phyloP scores from a whole-genome alignment of 2,888 invertebrate species.

The Orthosia incerta region DNA sequence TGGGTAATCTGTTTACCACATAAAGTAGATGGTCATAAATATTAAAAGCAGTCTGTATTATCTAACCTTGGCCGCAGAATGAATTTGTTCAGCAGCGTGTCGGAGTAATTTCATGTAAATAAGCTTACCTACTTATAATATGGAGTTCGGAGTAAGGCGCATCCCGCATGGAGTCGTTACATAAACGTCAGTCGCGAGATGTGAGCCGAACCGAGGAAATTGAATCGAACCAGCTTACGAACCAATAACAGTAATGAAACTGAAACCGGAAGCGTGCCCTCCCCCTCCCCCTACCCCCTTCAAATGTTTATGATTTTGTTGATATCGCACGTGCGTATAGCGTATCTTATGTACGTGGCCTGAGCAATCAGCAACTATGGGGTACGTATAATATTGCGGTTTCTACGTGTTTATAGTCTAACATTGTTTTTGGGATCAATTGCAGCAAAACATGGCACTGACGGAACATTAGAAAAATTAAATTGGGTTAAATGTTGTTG shows the following conservation, averaged over 20 bases:
- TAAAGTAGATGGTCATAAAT: conserved; percentile 41
- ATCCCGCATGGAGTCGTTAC: conserved; percentile 61
- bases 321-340: conserved; percentile 45
- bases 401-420: conserved; percentile 1
- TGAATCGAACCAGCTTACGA: conserved; percentile 75
- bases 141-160: conserved; percentile 39
- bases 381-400: conserved; percentile 12
- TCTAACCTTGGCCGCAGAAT: conserved; percentile 32
- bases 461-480: neutral
- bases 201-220: conserved; percentile 73
- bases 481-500: neutral
- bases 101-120: conserved; percentile 61
- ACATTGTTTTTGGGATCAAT: conserved; percentile 16
- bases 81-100: conserved; percentile 47
- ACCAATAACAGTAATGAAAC: conserved; percentile 77
- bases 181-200: conserved; percentile 63
- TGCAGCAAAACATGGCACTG: conserved; percentile 10
- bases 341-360: conserved; percentile 33
- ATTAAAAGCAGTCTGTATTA: conserved; percentile 32
- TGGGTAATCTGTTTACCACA: conserved; percentile 6
- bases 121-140: conserved; percentile 48
- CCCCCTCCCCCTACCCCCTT: conserved; percentile 36
- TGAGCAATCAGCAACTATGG: conserved; percentile 25
- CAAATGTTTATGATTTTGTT: conserved; percentile 59
- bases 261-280: conserved; percentile 66